Base-by-base conservation (phyloP, 2,888 invertebrate species). In the Esperia sulphurella region DNA sequence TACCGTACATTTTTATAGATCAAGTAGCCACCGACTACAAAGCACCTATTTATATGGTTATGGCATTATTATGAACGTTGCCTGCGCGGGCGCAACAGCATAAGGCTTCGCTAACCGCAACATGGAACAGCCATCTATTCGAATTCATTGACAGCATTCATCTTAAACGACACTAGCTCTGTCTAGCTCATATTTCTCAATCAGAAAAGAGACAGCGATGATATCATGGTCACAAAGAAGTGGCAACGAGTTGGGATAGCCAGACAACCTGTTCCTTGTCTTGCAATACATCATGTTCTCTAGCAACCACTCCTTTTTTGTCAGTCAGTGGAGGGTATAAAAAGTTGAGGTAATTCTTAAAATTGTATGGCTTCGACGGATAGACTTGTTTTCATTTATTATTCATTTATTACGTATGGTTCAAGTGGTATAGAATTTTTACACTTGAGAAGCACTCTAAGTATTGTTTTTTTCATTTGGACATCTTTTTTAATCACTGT, bases 21-120 rank as follows among this genome's bases (percentile, higher is more conserved):
- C 37, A 21, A 44, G 44, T 37, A 44, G 44, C 35, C 12, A 13
- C 43, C 9, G 48, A 10, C 35, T 50, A 40, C 46, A 46, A 46
- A 50, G 46, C 21, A 37, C 29, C 50, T 44, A 47, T 37, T 47
- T 47, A 50, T 50, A 50, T 50, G 41, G 43, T 44, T 38, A 47
- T 41, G 30, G 37, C 47, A 50, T 46, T 14, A 45, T 46, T 47
- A 50, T 29, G 40, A 42, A 10, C 41, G 39, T 42, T 38, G 14
- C 38, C 28, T 44, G 50, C 50, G 44, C 28, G 40, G 4, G 44
- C 50, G 50, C 50, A 47, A 45, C 51, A 49, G 51, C 55, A 66
- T 79, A 82, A 71, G 82, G 82, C 80, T 83, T 85, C 63, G 64
- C 62, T 65, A 65, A 84, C 86, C 85, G 68, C 86, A 83, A 73